Evolutionary conservation across 2,888 invertebrate genomes (phyloP), one percentile per base, ranked within the genome.

Genomic region (Lissocephala sabroskyi): DNA sequence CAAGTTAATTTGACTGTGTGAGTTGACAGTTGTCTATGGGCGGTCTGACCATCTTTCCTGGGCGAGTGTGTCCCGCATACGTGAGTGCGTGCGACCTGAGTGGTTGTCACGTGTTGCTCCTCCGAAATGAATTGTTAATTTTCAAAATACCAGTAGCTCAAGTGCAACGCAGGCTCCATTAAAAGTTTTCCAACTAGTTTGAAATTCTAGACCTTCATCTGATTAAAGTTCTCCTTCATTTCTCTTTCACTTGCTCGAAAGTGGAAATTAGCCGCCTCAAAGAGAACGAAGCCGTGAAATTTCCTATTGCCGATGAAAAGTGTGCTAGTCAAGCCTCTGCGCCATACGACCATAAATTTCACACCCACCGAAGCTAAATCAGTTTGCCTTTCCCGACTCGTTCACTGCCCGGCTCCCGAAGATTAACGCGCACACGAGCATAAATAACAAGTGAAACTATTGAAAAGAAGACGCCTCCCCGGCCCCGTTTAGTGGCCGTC

Each of bases 401-500:
- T 7, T 23, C 16, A 16, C 35, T 10, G 48, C 60, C 64, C 40
- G 56, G 37, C 64, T 56, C 48, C 63, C 49, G 41, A 57, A 63
- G 67, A 67, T 59, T 63, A 63, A 67, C 62, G 62, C 53, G 47
- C 64, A 30, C 56, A 49, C 64, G 55, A 65, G 71, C 71, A 65
- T 70, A 65, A 65, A 65, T 65, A 65, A 70, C 66, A 53, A 65
- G 71, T 52, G 44, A 43, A 65, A 70, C 64, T 65, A 64, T 64
- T 65, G 64, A 68, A 45, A 44, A 68, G 65, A 41, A 47, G 45
- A n/a, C n/a, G n/a, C n/a, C n/a, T n/a, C n/a, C n/a, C n/a, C n/a
- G n/a, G n/a, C n/a, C n/a, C n/a, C n/a, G n/a, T n/a, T n/a, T n/a
- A n/a, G n/a, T n/a, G n/a, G n/a, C n/a, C n/a, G n/a, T n/a, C n/a